phyloP scores from a whole-genome alignment of 1,140 invertebrate species.

The Scaptomyza pallida region DNA sequence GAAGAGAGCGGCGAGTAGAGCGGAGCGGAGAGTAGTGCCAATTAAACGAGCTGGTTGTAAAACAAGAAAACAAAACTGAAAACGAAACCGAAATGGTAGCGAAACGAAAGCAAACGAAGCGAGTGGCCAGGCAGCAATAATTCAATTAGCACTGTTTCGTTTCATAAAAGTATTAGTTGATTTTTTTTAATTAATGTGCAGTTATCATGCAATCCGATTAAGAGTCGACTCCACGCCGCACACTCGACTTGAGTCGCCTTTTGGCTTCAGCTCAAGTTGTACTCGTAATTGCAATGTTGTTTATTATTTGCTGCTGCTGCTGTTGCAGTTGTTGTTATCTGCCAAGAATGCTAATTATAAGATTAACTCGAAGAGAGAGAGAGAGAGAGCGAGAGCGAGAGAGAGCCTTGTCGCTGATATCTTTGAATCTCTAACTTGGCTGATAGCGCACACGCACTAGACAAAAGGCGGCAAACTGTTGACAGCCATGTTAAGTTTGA shows the following conservation, averaged over 20 bases:
- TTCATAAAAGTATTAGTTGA: slow-evolving; percentile 81
- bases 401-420: too few species aligned
- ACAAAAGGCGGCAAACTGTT: slow-evolving; percentile 55
- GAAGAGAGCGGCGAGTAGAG: not conserved
- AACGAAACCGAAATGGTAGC: slow-evolving; percentile 2
- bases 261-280: slow-evolving; percentile 29
- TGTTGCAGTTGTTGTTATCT: slow-evolving; percentile 71
- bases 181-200: slow-evolving; percentile 80
- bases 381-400: slow-evolving; percentile 8
- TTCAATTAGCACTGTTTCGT: slow-evolving; percentile 81
- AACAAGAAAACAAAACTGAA: slow-evolving; percentile 19
- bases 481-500: slow-evolving; percentile 45
- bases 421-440: slow-evolving; percentile 49
- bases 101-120: slow-evolving; percentile 55
- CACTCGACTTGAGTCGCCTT: slow-evolving; percentile 35
- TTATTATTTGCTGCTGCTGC: slow-evolving; percentile 72
- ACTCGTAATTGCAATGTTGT: slow-evolving; percentile 75
- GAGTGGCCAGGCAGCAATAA: slow-evolving; percentile 68
- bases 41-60: slow-evolving; percentile 63
- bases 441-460: slow-evolving; percentile 65
- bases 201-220: slow-evolving; percentile 81
- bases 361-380: slow-evolving; percentile 61
- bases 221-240: slow-evolving; percentile 47
- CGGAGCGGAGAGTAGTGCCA: slow-evolving; percentile 27
- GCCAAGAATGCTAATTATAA: slow-evolving; percentile 82